Evolutionary conservation across 2,888 invertebrate genomes (phyloP), one percentile per base, ranked within the genome.

Genomic region (Aelia acuminata): DNA sequence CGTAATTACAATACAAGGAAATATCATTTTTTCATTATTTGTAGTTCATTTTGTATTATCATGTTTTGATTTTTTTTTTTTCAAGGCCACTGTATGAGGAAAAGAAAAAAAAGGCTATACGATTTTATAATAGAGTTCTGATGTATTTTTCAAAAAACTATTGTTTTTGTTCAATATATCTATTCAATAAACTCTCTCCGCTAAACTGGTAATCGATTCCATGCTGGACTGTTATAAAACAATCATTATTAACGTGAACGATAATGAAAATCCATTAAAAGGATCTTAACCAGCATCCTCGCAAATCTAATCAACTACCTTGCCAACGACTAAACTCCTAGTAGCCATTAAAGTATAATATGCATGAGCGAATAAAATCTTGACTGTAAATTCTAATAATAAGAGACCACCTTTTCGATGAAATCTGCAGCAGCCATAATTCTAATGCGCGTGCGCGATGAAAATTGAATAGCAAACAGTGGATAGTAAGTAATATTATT

Each of bases 291-390:
- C 26, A 57, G 1, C 26, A 57, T 15, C 57, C 11, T 57, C 7
- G 18, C 15, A 35, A 35, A 70, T 70, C 63, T 70, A 70, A 5
- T 70, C 0, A 70, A 70, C 7, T 35, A 35, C 7, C 18, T 7
- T 35, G 18, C 18, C 11, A 35, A 35, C 18, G 26, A 57, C 18
- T 7, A 35, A 63, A 20, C 31, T 35, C 35, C 35, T 26, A 35
- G 63, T 35, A 20, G 31, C 63, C 35, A 70, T 63, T 63, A 70
- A 31, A 1, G 2, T 20, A 0, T 70, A 4, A 70, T 70, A 20
- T 70, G 63, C 63, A 20, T 70, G 35, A 70, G 20, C 31, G 31
- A 70, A 70, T 70, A 70, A 70, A 70, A 70, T 70, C 63, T 1
- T 35, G 31, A 35, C 5, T 18, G 20, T 35, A 70, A 70, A 70